Evolutionary conservation across 2,797 vertebrate genomes (phyloP), one percentile per base, ranked within the genome.

Genomic region (Falco novaeseelandiae): DNA sequence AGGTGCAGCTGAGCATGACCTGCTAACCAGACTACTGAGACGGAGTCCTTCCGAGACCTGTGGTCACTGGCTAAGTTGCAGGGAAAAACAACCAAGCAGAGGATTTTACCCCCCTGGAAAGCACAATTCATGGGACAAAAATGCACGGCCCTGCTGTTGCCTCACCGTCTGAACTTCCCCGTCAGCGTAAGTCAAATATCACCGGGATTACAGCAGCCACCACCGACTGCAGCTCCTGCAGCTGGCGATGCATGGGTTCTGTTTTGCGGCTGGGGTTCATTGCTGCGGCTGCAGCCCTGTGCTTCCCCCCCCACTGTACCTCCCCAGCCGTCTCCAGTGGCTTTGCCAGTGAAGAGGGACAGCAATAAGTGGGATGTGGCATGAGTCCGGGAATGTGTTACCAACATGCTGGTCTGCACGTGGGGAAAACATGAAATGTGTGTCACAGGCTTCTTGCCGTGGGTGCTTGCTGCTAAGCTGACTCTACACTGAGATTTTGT

Each of bases 321-420:
- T 48, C 34, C 44, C 9, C 51, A 55, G 40, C 8, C 4, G 1
- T 46, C 51, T 55, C 9, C 57, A 40, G 20, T 8, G 13, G 42
- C 66, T 73, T 78, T 23, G 19, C 17, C 77, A 65, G 85, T 5
- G 2, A 73, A 59, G 19, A 51, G 29, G 14, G 25, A 32, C 38
- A 54, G 40, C 49, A 46, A 1, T 21, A 49, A 29, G 9, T 14
- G 29, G 36, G 51, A 69, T 1, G 0, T 6, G 25, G 38, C 52
- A 34, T 1, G 3, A 52, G 25, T 11, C 9, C 0, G 7, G 54
- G 42, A 59, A 44, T 1, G 2, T 12, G n/a, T 59, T 46, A 49
- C 34, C 49, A 36, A 21, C 0, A 1, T 22, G 23, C 29, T 15
- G 32, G 19, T 88, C 38, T 44, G 48, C 29, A 46, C 6, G 0